A percentile compares a stretch with the other conserved stretches of the same genome.
These are phyloP conservation scores for Oreochromis tanganicae DNA, from an alignment of 2,113 vertebrate genomes.

Conservation along the genomic window DNA sequence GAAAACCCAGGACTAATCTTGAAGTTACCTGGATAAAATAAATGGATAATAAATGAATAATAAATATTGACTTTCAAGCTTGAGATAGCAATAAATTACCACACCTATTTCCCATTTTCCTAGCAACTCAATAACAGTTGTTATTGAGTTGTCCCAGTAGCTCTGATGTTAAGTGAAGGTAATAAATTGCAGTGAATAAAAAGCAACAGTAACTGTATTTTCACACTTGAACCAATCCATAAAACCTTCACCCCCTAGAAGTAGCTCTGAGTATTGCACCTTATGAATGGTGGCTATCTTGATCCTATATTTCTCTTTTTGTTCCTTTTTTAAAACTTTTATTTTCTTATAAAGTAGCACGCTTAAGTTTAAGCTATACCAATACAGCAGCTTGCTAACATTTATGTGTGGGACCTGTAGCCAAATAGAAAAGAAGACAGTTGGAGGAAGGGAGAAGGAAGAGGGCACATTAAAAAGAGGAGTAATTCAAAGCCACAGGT, in stretches of 20 bases:
- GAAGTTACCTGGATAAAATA: neutral
- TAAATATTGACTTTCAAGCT: neutral
- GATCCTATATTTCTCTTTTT: neutral
- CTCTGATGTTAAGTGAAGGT: neutral
- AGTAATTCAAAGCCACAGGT: slow-evolving; percentile 59
- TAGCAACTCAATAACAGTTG: neutral
- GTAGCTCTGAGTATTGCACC: neutral
- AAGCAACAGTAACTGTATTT: neutral
- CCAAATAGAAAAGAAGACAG: neutral
- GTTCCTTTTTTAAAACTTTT: neutral
- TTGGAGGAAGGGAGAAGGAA: neutral
- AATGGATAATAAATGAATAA: neutral
- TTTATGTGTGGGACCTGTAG: slow-evolving; percentile 21
- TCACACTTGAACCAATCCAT: neutral
- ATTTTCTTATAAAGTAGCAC: neutral
- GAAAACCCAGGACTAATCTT: neutral
- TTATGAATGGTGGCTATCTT: neutral
- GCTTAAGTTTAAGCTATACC: neutral
- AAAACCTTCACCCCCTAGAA: neutral
- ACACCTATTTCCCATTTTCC: neutral
- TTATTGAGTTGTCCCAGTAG: neutral
- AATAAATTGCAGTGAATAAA: neutral
- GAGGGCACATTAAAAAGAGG: neutral
- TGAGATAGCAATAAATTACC: neutral
- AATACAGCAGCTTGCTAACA: slow-evolving; percentile 7